These are phyloP conservation scores for Andricus curvator DNA, from an alignment of 2,888 invertebrate genomes.

Conservation along the genomic window DNA sequence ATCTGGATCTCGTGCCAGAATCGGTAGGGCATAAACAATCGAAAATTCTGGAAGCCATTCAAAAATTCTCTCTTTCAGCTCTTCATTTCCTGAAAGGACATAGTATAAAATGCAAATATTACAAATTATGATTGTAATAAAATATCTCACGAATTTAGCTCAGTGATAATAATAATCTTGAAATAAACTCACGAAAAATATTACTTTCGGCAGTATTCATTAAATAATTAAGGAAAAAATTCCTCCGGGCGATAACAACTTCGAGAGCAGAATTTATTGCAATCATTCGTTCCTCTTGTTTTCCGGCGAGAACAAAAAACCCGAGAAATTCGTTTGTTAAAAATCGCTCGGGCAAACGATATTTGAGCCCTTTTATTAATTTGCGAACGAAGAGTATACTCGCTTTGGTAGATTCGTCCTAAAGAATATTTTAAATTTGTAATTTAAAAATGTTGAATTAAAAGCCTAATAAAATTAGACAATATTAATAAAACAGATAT, in stretches of 20 bases:
- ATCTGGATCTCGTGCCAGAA: slow-evolving; percentile 4
- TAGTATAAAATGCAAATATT: background rate
- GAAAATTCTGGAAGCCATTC: slow-evolving; percentile 22
- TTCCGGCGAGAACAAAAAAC: background rate
- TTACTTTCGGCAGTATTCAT: background rate
- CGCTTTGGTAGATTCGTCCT: background rate
- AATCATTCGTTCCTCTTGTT: background rate
- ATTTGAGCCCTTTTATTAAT: background rate
- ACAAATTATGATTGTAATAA: background rate
- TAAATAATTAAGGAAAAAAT: background rate
- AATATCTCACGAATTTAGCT: too few species aligned
- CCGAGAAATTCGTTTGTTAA: slow-evolving; percentile 14
- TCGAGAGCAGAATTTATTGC: background rate
- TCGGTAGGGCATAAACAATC: background rate
- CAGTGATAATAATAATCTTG: too few species aligned
- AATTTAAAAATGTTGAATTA: too few species aligned
- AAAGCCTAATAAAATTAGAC: too few species aligned
- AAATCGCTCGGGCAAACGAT: background rate
- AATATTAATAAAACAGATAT: too few species aligned
- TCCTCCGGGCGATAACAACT: background rate
- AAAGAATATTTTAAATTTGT: background rate
- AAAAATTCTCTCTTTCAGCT: background rate
- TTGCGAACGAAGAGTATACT: background rate
- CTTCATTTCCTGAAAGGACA: background rate
- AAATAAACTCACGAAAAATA: background rate